Base-by-base conservation (phyloP, 1,140 invertebrate species). In the Ceratosolen solmsi region DNA sequence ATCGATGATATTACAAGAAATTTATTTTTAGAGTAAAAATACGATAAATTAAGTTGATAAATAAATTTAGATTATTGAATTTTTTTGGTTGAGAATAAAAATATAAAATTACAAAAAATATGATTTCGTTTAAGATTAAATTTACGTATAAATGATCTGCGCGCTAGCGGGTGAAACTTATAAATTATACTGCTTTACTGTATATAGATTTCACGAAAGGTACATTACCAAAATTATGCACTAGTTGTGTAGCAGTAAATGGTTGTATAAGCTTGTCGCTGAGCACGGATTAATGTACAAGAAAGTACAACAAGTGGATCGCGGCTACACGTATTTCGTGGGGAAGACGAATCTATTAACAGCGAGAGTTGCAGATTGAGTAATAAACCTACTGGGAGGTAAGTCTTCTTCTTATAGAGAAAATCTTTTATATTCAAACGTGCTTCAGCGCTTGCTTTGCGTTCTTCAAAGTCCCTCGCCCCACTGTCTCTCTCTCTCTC, bases 381-480 rank as follows among this genome's bases (percentile, higher is more conserved):
- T 87, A 90, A 91, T 91, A 91, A 91, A 90, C 90, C 89, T 90
- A 91, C 88, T 88, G 88, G 89, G 89, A 90, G 90, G 89, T 90
- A 90, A 90, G 88, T 88, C 88, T 85, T 82, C 84, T 85, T 86
- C 82, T 41, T 60, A 58, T 17, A 49, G 15, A 72, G 65, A 36
- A 25, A 73, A 73, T 80, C 71, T 74, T 73, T 73, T 74, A 74
- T 38, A 65, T 56, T 8, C 25, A 68, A 33, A 15, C 30, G 63
- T n/a, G 33, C 63, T 68, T 71, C 25, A 71, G 33, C 54, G 22
- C 33, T 17, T 60, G 20, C 3, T 27, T 83, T 80, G 80, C 73
- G 82, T 73, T 80, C 84, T 83, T 83, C 73, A 82, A 84, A 83
- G 56, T 8, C 33, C 20, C 70, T 72, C 41, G 41, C 41, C 70